These are phyloP conservation scores for Vidua macroura DNA, from an alignment of 2,113 vertebrate genomes.

Conservation along the genomic window DNA sequence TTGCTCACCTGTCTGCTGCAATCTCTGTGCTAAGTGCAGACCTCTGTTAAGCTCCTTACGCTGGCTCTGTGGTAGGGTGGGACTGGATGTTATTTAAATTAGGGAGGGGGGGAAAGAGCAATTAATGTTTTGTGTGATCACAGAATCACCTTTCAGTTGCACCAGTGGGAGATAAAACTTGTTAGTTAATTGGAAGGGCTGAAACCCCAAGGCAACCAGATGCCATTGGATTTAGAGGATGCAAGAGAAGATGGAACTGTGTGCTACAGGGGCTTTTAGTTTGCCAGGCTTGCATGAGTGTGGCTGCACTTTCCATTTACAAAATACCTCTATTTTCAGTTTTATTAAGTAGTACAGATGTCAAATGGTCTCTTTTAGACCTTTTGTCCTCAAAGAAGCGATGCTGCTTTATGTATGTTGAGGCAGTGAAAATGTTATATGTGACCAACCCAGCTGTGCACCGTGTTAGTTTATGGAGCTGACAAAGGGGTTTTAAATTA, in stretches of 20 bases:
- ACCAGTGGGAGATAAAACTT: background rate
- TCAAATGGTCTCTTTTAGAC: background rate
- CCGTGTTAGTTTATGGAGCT: background rate
- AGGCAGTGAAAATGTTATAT: background rate
- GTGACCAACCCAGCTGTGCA: background rate
- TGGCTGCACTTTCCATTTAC: background rate
- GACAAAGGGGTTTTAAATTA: conserved; percentile 13
- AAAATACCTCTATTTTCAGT: background rate
- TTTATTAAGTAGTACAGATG: background rate
- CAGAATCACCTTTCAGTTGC: background rate
- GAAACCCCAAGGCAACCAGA: background rate
- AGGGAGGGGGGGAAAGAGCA: background rate
- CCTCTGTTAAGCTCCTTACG: background rate
- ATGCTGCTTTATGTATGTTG: background rate
- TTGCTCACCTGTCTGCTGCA: background rate
- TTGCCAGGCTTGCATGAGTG: background rate
- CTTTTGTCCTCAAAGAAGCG: background rate
- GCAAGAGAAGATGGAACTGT: background rate
- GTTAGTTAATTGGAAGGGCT: background rate
- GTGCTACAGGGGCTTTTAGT: background rate
- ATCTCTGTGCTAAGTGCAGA: background rate
- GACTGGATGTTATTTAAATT: background rate
- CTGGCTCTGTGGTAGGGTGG: background rate
- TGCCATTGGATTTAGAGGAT: background rate
- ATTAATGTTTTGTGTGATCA: background rate